Evolutionary conservation across 2,113 vertebrate species (phyloP), one percentile per base, ranked within the genome.

Genomic region (Siphamia tubifer): DNA sequence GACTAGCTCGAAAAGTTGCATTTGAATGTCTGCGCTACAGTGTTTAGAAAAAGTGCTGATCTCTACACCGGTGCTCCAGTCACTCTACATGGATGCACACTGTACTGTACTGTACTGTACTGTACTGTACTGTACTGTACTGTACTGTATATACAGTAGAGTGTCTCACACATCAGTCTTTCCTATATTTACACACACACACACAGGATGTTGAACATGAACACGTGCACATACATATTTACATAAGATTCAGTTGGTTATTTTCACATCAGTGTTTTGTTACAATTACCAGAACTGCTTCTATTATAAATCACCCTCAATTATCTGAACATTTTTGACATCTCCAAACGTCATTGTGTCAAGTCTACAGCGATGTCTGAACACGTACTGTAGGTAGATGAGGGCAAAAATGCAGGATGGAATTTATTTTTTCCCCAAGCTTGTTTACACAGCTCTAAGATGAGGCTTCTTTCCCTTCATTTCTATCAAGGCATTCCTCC

Each of bases 1-100:
- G 87, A 91, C 83, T 82, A 48, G 79, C 81, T 81, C 72, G 62
- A 77, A 86, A 90, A 84, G 89, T 91, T 90, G 74, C 68, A 71
- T 82, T 77, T 71, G 74, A 82, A 83, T 83, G 72, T 79, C 78
- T 81, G 70, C 28, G 48, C 68, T 77, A 73, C 53, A 62, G 51
- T 81, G 85, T 86, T 87, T 79, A 65, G 30, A 83, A 78, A 78
- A 87, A 78, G 64, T 75, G 73, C 75, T 83, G 80, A 86, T 77
- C 69, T 61, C 27, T 21, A 71, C 64, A 65, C 67, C 39, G 32
- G 68, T 60, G 55, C 24, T 47, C 16, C 31, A 62, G 61, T 57
- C 40, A 12, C 54, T 45, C 42, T 44, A 58, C 55, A 23, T 19
- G 35, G 31, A 45, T 56, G 43, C 16, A 66, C 64, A 44, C 44